Evolutionary conservation across 2,113 vertebrate species (phyloP), one percentile per base, ranked within the genome.

Genomic region (Isichthys henryi): DNA sequence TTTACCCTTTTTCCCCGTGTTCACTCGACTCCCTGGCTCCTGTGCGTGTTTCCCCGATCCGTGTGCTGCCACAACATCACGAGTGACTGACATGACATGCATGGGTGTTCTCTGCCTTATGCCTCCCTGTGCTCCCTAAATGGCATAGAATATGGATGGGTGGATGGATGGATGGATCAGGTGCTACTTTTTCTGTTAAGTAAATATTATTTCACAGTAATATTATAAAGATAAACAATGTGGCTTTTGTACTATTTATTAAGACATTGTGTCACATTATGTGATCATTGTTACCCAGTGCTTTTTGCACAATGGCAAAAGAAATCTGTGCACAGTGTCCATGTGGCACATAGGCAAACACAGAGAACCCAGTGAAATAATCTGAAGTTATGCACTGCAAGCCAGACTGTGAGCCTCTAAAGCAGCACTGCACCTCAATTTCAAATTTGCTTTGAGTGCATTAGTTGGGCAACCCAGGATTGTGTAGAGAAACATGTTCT

Each of bases 381-480:
- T 43, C 13, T 77, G 35, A 43, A 77, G 31, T 39, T 17, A 43
- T 80, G 74, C 13, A 19, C 35, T 39, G 31, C 39, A 84, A 13
- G 23, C 45, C 80, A 48, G 80, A 83, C 43, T 46, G 39, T 21
- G 5, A 53, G 50, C n/a, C 49, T 31, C 15, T 52, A 49, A 82
- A 66, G 35, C 31, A 5, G 35, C 35, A 52, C 39, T 53, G 53
- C 31, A 53, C 27, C n/a, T 80, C 11, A 43, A 52, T 88, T 70
- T 77, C 46, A 62, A 46, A 89, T 53, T n/a, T 83, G 77, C 56
- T 83, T 82, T 27, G 74, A 83, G 74, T 39, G 74, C 31, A 89
- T 74, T 89, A 89, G 83, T 89, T 89, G 74, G 88, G 74, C 74
- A 45, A 58, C 88, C 74, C 21, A 45, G 74, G 88, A 74, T 89